phyloP scores from a whole-genome alignment of 2,888 invertebrate species.

The Corythucha ciliata region DNA sequence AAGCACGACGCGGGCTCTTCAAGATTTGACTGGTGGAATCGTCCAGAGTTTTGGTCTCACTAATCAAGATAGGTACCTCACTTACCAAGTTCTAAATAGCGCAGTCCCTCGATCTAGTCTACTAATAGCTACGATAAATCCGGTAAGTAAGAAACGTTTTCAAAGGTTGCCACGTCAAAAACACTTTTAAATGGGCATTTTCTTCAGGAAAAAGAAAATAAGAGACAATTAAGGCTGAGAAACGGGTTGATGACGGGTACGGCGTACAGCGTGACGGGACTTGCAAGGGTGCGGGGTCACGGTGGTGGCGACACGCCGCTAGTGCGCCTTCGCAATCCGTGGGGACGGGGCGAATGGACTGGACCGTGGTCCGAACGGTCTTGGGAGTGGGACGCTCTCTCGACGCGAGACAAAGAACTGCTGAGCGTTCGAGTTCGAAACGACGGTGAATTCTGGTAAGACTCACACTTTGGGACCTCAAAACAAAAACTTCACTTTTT shows the following conservation, averaged over 20 bases:
- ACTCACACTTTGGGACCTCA: no score
- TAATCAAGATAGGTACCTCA: conserved; percentile 54
- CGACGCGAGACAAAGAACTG: conserved; percentile 53
- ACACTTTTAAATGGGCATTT: no score
- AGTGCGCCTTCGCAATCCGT: conserved; percentile 56
- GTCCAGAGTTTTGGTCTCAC: conserved; percentile 62
- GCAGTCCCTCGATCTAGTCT: conserved; percentile 62
- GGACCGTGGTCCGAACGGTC: conserved; percentile 62
- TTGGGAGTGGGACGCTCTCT: conserved; percentile 59
- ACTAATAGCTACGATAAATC: conserved; percentile 51
- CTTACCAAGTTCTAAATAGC: conserved; percentile 57
- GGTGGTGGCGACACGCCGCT: conserved; percentile 50
- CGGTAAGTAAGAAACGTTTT: no score
- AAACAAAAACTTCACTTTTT: no score
- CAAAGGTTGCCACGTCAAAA: no score
- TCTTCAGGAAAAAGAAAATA: conserved; percentile 47
- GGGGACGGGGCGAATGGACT: conserved; percentile 57
- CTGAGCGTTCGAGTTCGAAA: conserved; percentile 53
- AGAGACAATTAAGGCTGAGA: conserved; percentile 49
- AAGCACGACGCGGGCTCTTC: conserved; percentile 57
- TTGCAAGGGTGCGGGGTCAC: conserved; percentile 55
- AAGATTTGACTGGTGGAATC: conserved; percentile 64
- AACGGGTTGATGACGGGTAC: conserved; percentile 58
- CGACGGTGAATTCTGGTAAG: conserved; percentile 61
- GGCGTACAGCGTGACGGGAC: conserved; percentile 61